Conservation (phyloP, 2,797 vertebrate species). For the Dryobates pubescens region DNA sequence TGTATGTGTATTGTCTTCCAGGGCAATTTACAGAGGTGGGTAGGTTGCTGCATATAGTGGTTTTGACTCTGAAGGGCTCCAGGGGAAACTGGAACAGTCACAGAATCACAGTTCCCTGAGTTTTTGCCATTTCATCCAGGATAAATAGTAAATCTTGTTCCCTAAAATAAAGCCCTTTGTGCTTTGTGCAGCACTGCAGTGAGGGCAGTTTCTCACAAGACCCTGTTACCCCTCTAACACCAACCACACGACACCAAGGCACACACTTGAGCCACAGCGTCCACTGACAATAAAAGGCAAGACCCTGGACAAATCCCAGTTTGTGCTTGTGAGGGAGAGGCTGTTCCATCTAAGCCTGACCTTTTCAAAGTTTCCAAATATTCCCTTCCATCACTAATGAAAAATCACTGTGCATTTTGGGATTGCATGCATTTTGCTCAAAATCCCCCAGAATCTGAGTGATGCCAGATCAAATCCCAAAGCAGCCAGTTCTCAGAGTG, state of each 20-base stretch:
- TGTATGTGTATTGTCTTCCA: neutral
- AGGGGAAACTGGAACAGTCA: neutral
- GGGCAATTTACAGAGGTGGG: neutral
- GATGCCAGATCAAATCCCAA: neutral
- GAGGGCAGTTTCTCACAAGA: neutral
- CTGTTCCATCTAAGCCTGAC: slow-evolving; percentile 32
- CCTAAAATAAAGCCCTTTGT: slow-evolving; percentile 5
- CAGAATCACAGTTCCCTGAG: neutral
- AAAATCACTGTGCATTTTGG: neutral
- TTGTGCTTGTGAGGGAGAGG: slow-evolving; percentile 18
- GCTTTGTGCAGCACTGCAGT: neutral
- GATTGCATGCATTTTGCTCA: neutral
- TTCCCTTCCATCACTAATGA: neutral
- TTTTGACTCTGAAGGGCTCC: slow-evolving; percentile 24
- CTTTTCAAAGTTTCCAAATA: slow-evolving; percentile 45
- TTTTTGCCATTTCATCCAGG: neutral
- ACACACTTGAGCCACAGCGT: neutral
- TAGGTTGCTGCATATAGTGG: neutral
- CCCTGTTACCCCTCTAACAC: neutral
- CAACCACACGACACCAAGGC: neutral
- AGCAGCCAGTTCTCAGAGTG: neutral
- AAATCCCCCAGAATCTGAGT: neutral
- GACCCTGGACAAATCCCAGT: slow-evolving; percentile 22
- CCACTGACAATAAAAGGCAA: slow-evolving; percentile 16
- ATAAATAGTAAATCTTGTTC: slow-evolving; percentile 29